Conservation (phyloP, 2,888 invertebrate species). For the Dendrolimus pini region DNA sequence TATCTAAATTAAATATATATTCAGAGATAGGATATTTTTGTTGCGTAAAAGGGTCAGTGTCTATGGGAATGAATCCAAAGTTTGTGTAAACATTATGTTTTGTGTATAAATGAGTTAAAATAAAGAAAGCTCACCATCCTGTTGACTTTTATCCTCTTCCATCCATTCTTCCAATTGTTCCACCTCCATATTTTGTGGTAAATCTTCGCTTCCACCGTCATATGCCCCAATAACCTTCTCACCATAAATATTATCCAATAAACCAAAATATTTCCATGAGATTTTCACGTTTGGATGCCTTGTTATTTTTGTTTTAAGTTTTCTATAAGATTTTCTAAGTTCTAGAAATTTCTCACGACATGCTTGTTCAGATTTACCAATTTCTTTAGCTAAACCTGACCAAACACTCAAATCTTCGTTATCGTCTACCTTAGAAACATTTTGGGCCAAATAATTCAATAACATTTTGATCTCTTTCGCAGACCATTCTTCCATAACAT, state of each 20-base stretch:
- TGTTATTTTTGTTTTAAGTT: constrained; percentile 51
- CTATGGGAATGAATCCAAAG: too few relatives aligned
- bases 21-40: too few relatives aligned
- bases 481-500: constrained; percentile 48
- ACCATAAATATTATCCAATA: constrained; percentile 49
- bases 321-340: constrained; percentile 54
- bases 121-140: constrained; percentile 22
- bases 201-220: constrained; percentile 3
- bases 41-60: too few relatives aligned
- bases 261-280: constrained; percentile 57
- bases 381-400: constrained; percentile 29
- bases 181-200: constrained; percentile 17
- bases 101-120: too few relatives aligned
- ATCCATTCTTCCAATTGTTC: constrained; percentile 8
- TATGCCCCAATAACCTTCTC: constrained; percentile 14
- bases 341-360: constrained; percentile 57
- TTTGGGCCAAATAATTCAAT: constrained; percentile 41
- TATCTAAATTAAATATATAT: too few relatives aligned
- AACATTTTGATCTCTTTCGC: constrained; percentile 50
- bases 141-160: constrained; percentile 5
- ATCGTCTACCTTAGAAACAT: constrained; percentile 37
- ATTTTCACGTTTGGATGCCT: constrained; percentile 53
- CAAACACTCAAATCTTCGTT: constrained; percentile 35
- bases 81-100: too few relatives aligned
- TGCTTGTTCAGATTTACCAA: constrained; percentile 33